phyloP scores from a whole-genome alignment of 92 coral and sea anemone species.

The Metridium senile region DNA sequence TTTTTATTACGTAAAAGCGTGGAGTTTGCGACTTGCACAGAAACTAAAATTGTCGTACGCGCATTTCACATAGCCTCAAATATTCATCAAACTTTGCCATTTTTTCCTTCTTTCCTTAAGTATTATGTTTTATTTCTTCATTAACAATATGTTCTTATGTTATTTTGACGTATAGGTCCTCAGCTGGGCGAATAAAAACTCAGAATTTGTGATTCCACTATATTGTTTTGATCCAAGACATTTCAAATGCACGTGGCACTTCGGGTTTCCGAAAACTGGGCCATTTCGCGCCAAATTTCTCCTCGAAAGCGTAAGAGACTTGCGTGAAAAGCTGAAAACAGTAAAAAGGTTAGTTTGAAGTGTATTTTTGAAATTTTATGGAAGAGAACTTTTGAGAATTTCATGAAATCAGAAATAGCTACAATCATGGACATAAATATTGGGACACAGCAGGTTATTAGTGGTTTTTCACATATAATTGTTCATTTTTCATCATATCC shows the following conservation, averaged over 20 bases:
- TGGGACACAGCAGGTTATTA: too few species aligned
- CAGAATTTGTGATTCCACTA: constrained; percentile 57
- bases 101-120: too few species aligned
- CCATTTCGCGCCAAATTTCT: constrained; percentile 48
- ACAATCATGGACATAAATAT: too few species aligned
- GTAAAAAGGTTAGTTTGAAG: constrained; percentile 3
- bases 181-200: constrained; percentile 58
- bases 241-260: constrained; percentile 51
- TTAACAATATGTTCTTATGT: not conserved
- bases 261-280: constrained; percentile 53
- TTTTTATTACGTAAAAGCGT: too few species aligned
- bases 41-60: too few species aligned
- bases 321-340: constrained; percentile 36
- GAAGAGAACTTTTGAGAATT: too few species aligned
- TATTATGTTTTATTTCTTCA: not conserved
- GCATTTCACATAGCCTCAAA: too few species aligned
- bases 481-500: too few species aligned
- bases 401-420: too few species aligned
- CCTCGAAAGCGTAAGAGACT: constrained; percentile 49
- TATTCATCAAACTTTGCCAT: too few species aligned
- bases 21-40: too few species aligned
- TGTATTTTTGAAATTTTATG: not conserved
- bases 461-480: too few species aligned
- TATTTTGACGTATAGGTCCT: constrained; percentile 33
- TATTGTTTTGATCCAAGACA: constrained; percentile 62